A percentile compares a stretch with the other conserved stretches of the same genome.
These are phyloP conservation scores for Eristalis tenax DNA, from an alignment of 2,888 invertebrate genomes.

Conservation along the genomic window DNA sequence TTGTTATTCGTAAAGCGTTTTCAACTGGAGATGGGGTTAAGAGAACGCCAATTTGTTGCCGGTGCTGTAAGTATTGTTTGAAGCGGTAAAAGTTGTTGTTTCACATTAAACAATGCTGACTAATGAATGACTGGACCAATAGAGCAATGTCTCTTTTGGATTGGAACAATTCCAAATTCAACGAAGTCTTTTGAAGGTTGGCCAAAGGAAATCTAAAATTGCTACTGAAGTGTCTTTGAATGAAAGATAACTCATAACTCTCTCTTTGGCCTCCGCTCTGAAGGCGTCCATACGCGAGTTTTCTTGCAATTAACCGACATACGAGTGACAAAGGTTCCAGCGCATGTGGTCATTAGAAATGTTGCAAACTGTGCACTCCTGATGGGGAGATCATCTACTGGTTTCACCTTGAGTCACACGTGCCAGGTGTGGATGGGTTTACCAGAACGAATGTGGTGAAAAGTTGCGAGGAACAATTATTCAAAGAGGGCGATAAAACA, in stretches of 20 bases:
- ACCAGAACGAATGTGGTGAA: too few relatives aligned
- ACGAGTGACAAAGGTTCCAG: background rate
- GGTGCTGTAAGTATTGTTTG: background rate
- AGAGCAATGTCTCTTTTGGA: background rate
- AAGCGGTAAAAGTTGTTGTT: background rate
- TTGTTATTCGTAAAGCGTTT: background rate
- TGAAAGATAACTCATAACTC: too few relatives aligned
- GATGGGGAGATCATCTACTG: background rate
- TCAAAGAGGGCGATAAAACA: too few relatives aligned
- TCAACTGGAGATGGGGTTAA: background rate
- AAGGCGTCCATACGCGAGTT: background rate
- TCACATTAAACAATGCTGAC: background rate
- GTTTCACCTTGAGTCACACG: background rate
- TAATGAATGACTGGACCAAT: background rate
- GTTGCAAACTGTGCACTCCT: background rate
- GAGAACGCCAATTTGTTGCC: background rate
- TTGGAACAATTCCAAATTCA: background rate
- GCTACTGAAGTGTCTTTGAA: too few relatives aligned
- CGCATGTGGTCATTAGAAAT: background rate
- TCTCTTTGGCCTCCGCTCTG: background rate
- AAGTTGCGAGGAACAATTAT: too few relatives aligned
- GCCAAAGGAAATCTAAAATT: too few relatives aligned
- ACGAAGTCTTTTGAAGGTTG: background rate
- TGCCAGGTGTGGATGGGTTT: too few relatives aligned
- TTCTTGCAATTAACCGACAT: background rate